phyloP scores from a whole-genome alignment of 2,888 invertebrate genomes.

The Aphrophora alni region DNA sequence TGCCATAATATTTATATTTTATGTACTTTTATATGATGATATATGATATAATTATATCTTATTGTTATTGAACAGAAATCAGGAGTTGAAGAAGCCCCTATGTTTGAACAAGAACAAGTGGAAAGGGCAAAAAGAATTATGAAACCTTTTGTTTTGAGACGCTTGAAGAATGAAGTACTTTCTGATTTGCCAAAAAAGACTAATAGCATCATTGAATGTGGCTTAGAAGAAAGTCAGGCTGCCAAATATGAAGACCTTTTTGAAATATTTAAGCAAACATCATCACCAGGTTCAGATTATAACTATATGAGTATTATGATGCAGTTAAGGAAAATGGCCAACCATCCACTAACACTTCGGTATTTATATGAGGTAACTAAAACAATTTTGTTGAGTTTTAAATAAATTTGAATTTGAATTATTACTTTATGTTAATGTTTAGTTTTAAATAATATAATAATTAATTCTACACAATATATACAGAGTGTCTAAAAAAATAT shows the following conservation, averaged over 20 bases:
- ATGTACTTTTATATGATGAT: no score
- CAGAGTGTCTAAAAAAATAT: no score
- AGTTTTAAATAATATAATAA: no score
- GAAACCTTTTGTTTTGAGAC: slow-evolving; percentile 91
- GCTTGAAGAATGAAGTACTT: slow-evolving; percentile 85
- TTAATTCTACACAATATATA: no score
- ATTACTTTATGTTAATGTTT: no score
- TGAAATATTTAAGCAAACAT: slow-evolving; percentile 61
- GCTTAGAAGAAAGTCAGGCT: slow-evolving; percentile 76
- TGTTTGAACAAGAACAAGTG: slow-evolving; percentile 91
- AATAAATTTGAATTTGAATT: no score
- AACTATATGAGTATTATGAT: slow-evolving; percentile 85
- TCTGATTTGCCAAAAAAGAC: slow-evolving; percentile 85
- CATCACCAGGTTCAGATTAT: slow-evolving; percentile 57
- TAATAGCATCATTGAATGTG: slow-evolving; percentile 70
- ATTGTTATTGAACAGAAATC: slow-evolving; percentile 35
- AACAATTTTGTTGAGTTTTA: no score
- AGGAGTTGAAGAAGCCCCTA: slow-evolving; percentile 57
- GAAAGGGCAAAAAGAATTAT: slow-evolving; percentile 94
- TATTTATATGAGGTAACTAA: slow-evolving; percentile 65
- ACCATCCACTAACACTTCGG: slow-evolving; percentile 88
- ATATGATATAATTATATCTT: no score
- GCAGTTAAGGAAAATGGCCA: slow-evolving; percentile 91
- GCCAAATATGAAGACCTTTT: slow-evolving; percentile 78
- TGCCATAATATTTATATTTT: no score